These are phyloP conservation scores for Phylloscopus trochilus DNA, from an alignment of 2,113 vertebrate genomes.

Conservation along the genomic window DNA sequence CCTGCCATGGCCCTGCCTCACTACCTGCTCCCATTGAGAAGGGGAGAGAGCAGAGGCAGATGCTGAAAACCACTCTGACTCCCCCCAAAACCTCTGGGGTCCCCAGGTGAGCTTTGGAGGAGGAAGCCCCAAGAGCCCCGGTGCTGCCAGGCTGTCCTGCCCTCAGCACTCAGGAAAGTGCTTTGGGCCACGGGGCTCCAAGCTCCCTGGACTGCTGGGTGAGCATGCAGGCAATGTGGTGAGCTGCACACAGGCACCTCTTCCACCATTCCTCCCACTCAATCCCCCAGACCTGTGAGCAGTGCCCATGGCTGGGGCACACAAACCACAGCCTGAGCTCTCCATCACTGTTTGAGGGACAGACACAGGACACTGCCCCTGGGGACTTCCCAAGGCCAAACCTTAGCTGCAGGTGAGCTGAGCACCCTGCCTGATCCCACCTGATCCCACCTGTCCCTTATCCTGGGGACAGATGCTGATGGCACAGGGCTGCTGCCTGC, in stretches of 20 bases:
- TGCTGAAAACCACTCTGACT: neutral
- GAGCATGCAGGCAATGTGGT: neutral
- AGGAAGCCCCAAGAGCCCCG: neutral
- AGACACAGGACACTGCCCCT: neutral
- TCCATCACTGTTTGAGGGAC: neutral
- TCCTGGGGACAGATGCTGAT: neutral
- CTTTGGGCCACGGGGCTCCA: neutral
- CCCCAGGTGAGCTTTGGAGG: neutral
- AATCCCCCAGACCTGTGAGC: neutral
- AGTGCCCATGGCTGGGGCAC: neutral
- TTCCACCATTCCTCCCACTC: neutral
- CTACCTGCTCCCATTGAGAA: neutral
- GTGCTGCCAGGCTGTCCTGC: accelerated
- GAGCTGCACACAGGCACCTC: neutral
- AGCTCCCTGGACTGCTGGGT: neutral
- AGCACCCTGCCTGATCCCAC: neutral
- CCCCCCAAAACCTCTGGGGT: neutral
- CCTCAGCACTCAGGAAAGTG: neutral
- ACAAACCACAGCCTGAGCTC: accelerated
- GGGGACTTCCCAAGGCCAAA: neutral
- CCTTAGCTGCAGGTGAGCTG: neutral
- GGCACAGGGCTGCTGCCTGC: neutral
- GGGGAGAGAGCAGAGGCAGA: neutral
- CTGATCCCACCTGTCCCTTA: too few relatives aligned
- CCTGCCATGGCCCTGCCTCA: accelerated